phyloP scores from a whole-genome alignment of 2,888 invertebrate species.

The Coelopa pilipes region DNA sequence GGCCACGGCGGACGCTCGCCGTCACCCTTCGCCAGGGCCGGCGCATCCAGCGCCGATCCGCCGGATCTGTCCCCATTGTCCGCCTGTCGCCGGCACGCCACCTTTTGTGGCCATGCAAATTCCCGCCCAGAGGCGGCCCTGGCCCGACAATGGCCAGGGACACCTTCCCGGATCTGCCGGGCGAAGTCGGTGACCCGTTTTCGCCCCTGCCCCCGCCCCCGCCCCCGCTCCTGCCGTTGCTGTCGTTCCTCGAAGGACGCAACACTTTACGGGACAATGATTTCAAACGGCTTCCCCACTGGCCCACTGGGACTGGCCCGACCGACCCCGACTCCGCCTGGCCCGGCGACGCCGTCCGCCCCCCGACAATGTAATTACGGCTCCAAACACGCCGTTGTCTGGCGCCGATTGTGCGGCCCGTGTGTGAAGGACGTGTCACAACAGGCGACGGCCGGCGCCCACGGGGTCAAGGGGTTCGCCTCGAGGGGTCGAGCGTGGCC shows the following conservation, averaged over 20 bases:
- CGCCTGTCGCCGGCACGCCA: background rate
- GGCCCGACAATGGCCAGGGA: too few species aligned
- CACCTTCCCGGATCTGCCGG: too few species aligned
- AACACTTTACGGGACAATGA: conserved; percentile 5
- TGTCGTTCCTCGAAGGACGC: background rate
- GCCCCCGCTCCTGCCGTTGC: too few species aligned
- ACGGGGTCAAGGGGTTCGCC: background rate
- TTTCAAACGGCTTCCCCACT: background rate
- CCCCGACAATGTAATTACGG: background rate
- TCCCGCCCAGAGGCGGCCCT: too few species aligned
- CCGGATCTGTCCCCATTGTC: background rate
- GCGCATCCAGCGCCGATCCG: background rate
- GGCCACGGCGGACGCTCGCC: too few species aligned
- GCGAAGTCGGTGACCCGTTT: too few species aligned
- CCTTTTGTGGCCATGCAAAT: conserved; percentile 3
- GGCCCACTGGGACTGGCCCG: too few species aligned
- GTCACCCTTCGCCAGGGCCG: background rate
- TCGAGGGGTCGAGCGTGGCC: too few species aligned
- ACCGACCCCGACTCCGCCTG: background rate
- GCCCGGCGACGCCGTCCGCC: background rate
- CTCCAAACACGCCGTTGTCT: background rate
- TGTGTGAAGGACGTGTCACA: background rate
- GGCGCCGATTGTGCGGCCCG: background rate
- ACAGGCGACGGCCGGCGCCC: background rate
- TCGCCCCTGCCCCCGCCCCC: too few species aligned